phyloP scores from a whole-genome alignment of 2,113 vertebrate species.

The Zapornia atra region DNA sequence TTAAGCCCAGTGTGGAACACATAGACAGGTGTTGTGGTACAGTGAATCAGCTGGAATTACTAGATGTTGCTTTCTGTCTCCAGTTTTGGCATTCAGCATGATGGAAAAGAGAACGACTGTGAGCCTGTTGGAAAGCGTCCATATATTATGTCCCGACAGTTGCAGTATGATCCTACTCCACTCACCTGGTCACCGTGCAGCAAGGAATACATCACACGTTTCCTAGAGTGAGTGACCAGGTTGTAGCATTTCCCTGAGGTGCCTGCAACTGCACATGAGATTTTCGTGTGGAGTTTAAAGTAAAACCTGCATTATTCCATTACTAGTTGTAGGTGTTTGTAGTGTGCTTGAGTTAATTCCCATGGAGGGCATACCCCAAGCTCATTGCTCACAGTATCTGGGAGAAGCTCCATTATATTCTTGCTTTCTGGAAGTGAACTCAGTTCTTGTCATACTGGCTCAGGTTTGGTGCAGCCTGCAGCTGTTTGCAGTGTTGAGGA shows the following conservation, averaged over 20 bases:
- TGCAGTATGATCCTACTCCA: constrained; percentile 92
- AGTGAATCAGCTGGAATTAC: neutral
- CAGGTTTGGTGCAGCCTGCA: neutral
- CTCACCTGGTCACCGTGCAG: constrained; percentile 97
- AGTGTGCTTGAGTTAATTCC: neutral
- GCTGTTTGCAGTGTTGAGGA: neutral
- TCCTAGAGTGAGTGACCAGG: constrained; percentile 88
- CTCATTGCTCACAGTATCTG: neutral
- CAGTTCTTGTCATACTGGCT: neutral
- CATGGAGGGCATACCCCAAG: neutral
- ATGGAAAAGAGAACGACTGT: constrained; percentile 96
- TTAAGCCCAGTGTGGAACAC: neutral
- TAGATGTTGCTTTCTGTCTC: neutral
- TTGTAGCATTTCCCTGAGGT: neutral
- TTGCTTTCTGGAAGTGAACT: neutral
- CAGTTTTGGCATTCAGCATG: constrained; percentile 97
- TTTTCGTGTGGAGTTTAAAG: neutral
- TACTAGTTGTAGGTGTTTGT: neutral
- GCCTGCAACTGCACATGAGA: neutral
- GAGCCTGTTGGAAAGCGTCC: constrained; percentile 85
- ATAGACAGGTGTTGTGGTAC: neutral
- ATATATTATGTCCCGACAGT: constrained; percentile 94
- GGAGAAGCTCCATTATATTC: neutral
- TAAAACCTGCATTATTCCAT: neutral
- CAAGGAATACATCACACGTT: constrained; percentile 97